Conservation (phyloP, 2,113 vertebrate species). For the Amphiprion percula region DNA sequence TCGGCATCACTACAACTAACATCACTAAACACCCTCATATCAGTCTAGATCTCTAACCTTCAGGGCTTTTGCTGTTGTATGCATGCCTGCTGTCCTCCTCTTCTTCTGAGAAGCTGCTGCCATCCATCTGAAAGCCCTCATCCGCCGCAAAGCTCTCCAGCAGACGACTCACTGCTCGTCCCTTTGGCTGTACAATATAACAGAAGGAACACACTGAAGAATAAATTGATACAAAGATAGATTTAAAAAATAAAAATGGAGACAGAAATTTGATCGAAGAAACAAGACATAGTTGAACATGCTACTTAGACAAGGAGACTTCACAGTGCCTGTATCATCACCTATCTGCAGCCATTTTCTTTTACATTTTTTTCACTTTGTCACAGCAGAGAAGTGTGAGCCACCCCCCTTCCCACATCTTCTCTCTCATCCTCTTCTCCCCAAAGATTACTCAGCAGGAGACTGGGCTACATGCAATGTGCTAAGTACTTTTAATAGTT, state of each 20-base stretch:
- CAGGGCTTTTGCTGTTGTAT: slow-evolving; percentile 62
- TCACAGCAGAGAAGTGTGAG: slow-evolving; percentile 60
- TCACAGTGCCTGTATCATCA: slow-evolving; percentile 30
- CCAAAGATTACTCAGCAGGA: slow-evolving; percentile 60
- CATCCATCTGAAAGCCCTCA: slow-evolving; percentile 92
- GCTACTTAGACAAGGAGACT: slow-evolving; percentile 42
- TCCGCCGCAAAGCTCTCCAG: slow-evolving; percentile 93
- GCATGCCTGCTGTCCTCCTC: slow-evolving; percentile 80
- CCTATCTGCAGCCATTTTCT: slow-evolving; percentile 43
- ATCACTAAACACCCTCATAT: neutral
- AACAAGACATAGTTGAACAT: slow-evolving; percentile 40
- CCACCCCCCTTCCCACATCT: slow-evolving; percentile 26
- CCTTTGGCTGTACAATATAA: slow-evolving; percentile 83
- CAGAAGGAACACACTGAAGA: slow-evolving; percentile 37
- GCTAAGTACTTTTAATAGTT: slow-evolving; percentile 65
- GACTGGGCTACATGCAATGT: slow-evolving; percentile 54
- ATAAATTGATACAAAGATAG: slow-evolving; percentile 34
- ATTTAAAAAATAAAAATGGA: slow-evolving; percentile 33
- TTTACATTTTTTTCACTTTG: slow-evolving; percentile 27
- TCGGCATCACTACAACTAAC: neutral
- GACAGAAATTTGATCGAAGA: slow-evolving; percentile 36
- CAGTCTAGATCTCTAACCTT: slow-evolving; percentile 46
- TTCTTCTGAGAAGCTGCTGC: slow-evolving; percentile 95
- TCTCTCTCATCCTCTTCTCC: slow-evolving; percentile 25
- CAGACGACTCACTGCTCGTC: slow-evolving; percentile 92